These are phyloP conservation scores for Epirrhoe tristata DNA, from an alignment of 2,888 invertebrate genomes.

Conservation along the genomic window DNA sequence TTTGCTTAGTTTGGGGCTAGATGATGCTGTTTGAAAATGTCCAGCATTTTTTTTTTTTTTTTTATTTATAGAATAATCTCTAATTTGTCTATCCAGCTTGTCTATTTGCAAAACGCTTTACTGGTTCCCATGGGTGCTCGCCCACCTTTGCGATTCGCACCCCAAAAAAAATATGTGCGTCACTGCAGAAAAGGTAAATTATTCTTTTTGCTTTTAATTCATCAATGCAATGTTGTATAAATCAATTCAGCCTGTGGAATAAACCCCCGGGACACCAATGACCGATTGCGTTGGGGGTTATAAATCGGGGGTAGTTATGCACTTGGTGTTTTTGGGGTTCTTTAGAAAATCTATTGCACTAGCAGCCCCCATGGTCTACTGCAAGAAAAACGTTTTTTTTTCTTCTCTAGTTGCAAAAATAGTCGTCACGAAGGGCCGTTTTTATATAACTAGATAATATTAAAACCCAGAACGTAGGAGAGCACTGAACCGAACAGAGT, in stretches of 20 bases:
- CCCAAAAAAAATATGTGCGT: slow-evolving; percentile 25
- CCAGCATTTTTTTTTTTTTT: too few relatives aligned
- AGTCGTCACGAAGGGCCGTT: too few relatives aligned
- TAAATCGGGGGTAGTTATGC: neutral
- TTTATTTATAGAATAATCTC: neutral
- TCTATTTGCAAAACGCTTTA: slow-evolving; percentile 2
- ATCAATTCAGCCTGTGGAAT: slow-evolving; percentile 63
- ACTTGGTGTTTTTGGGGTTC: neutral
- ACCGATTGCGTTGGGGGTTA: slow-evolving; percentile 8
- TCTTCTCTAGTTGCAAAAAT: too few relatives aligned
- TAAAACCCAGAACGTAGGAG: too few relatives aligned
- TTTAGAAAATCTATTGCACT: neutral
- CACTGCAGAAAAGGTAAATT: slow-evolving; percentile 28
- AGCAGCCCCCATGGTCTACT: too few relatives aligned
- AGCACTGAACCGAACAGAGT: too few relatives aligned
- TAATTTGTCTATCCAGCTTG: neutral
- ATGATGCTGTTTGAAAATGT: too few relatives aligned
- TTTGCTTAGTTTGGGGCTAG: too few relatives aligned
- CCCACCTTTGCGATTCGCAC: slow-evolving; percentile 16
- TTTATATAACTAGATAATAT: too few relatives aligned
- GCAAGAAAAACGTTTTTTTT: too few relatives aligned
- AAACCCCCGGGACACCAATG: slow-evolving; percentile 5
- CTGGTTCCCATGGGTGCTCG: slow-evolving; percentile 26
- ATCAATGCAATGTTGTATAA: slow-evolving; percentile 52
- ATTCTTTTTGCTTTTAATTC: slow-evolving; percentile 39